phyloP scores from a whole-genome alignment of 2,113 vertebrate species.

The Nipponia nippon region DNA sequence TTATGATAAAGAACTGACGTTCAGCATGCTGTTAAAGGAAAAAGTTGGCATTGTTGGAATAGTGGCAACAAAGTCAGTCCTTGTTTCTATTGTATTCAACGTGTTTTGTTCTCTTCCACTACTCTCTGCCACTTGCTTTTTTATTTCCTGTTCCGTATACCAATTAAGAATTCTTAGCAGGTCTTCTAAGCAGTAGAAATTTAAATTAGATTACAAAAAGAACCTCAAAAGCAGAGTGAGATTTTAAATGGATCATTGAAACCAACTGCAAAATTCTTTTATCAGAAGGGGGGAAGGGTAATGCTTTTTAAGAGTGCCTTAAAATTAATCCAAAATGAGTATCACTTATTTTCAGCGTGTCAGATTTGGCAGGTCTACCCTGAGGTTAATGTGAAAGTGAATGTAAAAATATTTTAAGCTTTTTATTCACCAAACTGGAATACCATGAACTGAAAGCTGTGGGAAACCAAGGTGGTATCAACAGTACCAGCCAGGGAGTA shows the following conservation, averaged over 20 bases:
- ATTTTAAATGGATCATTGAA: constrained; percentile 71
- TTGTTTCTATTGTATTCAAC: background rate
- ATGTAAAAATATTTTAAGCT: constrained; percentile 5
- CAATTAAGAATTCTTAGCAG: constrained; percentile 74
- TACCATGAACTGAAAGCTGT: background rate
- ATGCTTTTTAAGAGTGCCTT: constrained; percentile 49
- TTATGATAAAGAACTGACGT: background rate
- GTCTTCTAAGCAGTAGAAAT: constrained; percentile 70
- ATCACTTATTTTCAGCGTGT: constrained; percentile 5
- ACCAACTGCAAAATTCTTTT: constrained; percentile 53
- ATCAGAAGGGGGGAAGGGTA: constrained; percentile 6
- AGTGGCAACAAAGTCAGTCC: background rate
- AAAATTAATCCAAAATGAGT: constrained; percentile 56
- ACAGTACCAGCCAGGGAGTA: background rate
- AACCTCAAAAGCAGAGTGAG: constrained; percentile 64
- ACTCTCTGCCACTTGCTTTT: constrained; percentile 66
- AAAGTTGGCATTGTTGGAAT: background rate
- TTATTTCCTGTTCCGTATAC: constrained; percentile 69
- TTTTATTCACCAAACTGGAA: background rate
- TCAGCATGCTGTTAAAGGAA: background rate
- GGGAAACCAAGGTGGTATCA: background rate
- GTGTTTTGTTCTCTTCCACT: constrained; percentile 40
- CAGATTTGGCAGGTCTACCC: constrained; percentile 39
- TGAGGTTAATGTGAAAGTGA: background rate
- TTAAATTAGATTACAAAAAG: constrained; percentile 69